phyloP scores from a whole-genome alignment of 2,113 vertebrate genomes.

The Gila orcuttii region DNA sequence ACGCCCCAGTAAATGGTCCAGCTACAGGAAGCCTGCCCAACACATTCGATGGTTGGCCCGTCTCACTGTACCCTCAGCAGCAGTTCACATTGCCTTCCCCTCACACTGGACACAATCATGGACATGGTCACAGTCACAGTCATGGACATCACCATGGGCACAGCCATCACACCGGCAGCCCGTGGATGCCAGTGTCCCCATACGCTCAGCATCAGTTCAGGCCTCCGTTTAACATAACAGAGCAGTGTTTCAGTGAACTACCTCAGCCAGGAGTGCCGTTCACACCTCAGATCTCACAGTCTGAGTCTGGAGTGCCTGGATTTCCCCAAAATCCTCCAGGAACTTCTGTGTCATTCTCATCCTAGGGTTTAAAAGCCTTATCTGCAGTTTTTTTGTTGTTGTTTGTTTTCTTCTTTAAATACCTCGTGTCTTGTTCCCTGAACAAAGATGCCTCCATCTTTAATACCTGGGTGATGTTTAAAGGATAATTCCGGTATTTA shows the following conservation, averaged over 20 bases:
- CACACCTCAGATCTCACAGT: not conserved
- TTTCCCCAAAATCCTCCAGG: not conserved
- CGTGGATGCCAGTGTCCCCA: constrained; percentile 16
- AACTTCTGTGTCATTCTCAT: not conserved
- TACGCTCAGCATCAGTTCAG: constrained; percentile 34
- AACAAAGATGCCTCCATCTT: not conserved
- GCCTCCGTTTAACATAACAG: not conserved
- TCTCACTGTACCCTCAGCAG: constrained; percentile 45
- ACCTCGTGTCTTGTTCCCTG: not conserved
- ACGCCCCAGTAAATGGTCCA: constrained; percentile 49
- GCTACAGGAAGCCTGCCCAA: constrained; percentile 8
- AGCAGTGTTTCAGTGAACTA: constrained; percentile 11
- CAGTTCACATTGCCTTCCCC: constrained; percentile 1
- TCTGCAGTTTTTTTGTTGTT: not conserved
- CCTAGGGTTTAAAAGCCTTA: not conserved
- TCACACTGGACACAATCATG: not conserved
- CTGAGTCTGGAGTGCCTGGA: not conserved
- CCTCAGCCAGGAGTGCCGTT: not conserved
- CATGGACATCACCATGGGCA: not conserved
- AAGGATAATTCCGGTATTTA: too few species aligned
- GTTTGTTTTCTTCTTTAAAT: not conserved
- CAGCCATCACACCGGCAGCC: constrained; percentile 13
- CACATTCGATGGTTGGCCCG: constrained; percentile 57
- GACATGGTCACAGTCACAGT: constrained; percentile 23
- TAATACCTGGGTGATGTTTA: not conserved